phyloP scores from a whole-genome alignment of 2,113 vertebrate genomes.

The Hypomesus transpacificus region DNA sequence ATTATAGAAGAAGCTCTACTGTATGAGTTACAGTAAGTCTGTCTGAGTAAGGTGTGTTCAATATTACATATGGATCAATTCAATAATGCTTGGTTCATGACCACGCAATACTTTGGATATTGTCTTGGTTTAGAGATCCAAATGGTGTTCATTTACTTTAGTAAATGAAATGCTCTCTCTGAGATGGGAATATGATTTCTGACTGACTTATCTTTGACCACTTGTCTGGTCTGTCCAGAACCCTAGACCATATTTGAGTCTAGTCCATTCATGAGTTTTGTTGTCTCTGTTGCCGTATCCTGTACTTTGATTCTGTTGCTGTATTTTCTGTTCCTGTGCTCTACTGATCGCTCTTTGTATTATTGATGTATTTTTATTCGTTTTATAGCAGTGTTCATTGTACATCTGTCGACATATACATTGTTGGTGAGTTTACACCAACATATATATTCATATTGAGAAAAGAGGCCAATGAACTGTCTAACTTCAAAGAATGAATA shows the following conservation, averaged over 20 bases:
- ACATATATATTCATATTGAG: too few species aligned
- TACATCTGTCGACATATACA: too few species aligned
- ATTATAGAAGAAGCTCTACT: conserved; percentile 40
- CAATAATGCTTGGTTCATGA: conserved; percentile 56
- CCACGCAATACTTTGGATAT: conserved; percentile 38
- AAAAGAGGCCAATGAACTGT: too few species aligned
- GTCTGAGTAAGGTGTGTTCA: conserved; percentile 50
- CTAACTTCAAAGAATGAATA: too few species aligned
- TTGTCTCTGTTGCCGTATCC: too few species aligned
- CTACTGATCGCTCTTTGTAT: too few species aligned
- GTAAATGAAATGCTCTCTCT: not conserved
- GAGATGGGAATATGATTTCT: not conserved
- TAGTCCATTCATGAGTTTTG: not conserved
- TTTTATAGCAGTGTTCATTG: too few species aligned
- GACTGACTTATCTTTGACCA: not conserved
- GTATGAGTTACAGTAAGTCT: conserved; percentile 50
- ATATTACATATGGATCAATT: conserved; percentile 60
- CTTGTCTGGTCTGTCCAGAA: too few species aligned
- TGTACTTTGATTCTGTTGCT: not conserved
- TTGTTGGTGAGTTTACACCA: too few species aligned
- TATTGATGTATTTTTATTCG: too few species aligned
- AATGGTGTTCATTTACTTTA: conserved; percentile 11
- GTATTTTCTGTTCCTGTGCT: not conserved
- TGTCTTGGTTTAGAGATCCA: conserved; percentile 28
- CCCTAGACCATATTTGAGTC: too few species aligned